phyloP scores from a whole-genome alignment of 2,888 invertebrate genomes.

The Heliconius charithonia region DNA sequence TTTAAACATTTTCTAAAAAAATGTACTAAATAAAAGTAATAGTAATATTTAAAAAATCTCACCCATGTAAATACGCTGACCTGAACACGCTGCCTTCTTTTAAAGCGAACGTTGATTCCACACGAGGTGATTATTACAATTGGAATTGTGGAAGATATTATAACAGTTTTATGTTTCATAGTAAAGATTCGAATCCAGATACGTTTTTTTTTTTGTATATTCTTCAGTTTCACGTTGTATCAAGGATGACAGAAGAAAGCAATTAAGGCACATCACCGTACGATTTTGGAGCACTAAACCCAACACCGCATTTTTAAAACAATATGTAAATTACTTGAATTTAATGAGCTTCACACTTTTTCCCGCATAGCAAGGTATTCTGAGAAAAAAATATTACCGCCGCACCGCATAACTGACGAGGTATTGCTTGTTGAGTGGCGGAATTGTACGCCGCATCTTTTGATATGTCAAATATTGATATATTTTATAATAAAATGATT shows the following conservation, averaged over 20 bases:
- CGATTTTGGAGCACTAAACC: too few relatives aligned
- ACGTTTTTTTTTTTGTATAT: not conserved
- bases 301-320: too few relatives aligned
- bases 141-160: not conserved
- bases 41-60: constrained; percentile 3
- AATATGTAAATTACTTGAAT: too few relatives aligned
- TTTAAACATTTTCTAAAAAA: not conserved
- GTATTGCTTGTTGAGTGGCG: too few relatives aligned
- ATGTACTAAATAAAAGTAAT: not conserved
- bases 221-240: not conserved
- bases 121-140: constrained; percentile 48
- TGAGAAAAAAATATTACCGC: too few relatives aligned
- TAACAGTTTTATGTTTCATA: not conserved
- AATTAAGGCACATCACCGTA: too few relatives aligned
- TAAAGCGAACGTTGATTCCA: constrained; percentile 58
- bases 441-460: too few relatives aligned
- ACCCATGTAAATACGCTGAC: constrained; percentile 55
- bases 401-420: too few relatives aligned
- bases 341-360: too few relatives aligned
- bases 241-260: not conserved
- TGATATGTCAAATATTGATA: too few relatives aligned
- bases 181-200: not conserved
- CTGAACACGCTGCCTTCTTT: constrained; percentile 56
- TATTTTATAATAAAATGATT: too few relatives aligned
- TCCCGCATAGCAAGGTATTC: too few relatives aligned